Conservation (phyloP, 1,140 invertebrate genomes). For the Drosophila rufa region DNA sequence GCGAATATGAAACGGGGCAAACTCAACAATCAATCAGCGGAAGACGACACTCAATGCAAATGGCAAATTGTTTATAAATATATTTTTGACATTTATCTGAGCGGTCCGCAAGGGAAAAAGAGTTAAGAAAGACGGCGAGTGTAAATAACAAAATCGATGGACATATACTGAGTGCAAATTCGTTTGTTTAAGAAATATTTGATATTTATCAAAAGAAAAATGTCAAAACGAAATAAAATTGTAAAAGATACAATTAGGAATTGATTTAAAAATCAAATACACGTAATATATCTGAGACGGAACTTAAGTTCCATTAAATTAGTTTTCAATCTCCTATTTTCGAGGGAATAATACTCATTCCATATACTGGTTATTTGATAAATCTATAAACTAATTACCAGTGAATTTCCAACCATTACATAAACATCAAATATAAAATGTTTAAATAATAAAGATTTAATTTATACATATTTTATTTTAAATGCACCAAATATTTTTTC, state of each 20-base stretch:
- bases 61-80: constrained; percentile 48
- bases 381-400: background rate
- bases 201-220: background rate
- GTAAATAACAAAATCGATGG: background rate
- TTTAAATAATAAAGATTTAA: too few relatives aligned
- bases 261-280: background rate
- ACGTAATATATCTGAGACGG: background rate
- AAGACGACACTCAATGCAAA: constrained; percentile 39
- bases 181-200: too few relatives aligned
- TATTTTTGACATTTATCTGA: constrained; percentile 32
- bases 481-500: too few relatives aligned
- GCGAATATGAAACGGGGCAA: constrained; percentile 35
- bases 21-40: constrained; percentile 38
- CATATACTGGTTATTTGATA: background rate
- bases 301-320: background rate
- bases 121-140: background rate
- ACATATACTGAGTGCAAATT: background rate
- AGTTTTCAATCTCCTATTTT: background rate
- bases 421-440: too few relatives aligned
- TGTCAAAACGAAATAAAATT: background rate
- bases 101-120: background rate
- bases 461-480: background rate
- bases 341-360: too few relatives aligned
- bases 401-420: background rate
- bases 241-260: background rate